phyloP scores from a whole-genome alignment of 2,113 vertebrate species.

The Sander lucioperca region DNA sequence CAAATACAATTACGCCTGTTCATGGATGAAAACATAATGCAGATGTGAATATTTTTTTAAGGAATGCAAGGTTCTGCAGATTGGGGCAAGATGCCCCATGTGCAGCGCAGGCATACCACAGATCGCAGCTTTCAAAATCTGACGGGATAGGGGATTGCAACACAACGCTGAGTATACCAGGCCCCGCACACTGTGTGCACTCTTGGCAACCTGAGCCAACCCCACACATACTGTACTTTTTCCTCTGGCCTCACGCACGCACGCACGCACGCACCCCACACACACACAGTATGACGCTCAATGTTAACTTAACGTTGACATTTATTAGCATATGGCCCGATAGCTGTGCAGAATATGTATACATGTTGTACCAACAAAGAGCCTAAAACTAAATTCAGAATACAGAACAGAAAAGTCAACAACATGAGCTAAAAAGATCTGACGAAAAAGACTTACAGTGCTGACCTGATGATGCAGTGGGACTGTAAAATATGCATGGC shows the following conservation, averaged over 20 bases:
- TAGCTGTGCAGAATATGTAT: background rate
- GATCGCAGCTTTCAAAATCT: slow-evolving; percentile 6
- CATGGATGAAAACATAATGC: slow-evolving; percentile 11
- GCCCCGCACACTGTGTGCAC: slow-evolving; percentile 3
- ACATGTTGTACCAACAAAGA: background rate
- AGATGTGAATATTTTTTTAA: slow-evolving; percentile 42
- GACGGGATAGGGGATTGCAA: slow-evolving; percentile 29
- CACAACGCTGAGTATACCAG: slow-evolving; percentile 27
- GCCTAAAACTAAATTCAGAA: background rate
- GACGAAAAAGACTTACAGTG: slow-evolving; percentile 24
- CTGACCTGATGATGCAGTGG: slow-evolving; percentile 77
- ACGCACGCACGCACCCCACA: background rate
- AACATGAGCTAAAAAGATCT: slow-evolving; percentile 9
- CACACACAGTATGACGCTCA: background rate
- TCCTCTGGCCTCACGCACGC: background rate
- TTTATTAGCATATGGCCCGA: background rate
- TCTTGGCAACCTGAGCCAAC: slow-evolving; percentile 39
- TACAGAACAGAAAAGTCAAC: background rate
- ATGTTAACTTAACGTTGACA: background rate
- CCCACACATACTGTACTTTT: slow-evolving; percentile 13
- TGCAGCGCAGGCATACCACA: slow-evolving; percentile 11
- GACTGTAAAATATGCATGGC: slow-evolving; percentile 79
- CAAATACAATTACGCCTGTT: background rate
- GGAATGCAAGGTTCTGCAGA: slow-evolving; percentile 51
- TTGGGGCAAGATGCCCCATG: slow-evolving; percentile 6